Base-by-base conservation (phyloP, 2,888 invertebrate genomes). In the Yponomeuta malinellus region DNA sequence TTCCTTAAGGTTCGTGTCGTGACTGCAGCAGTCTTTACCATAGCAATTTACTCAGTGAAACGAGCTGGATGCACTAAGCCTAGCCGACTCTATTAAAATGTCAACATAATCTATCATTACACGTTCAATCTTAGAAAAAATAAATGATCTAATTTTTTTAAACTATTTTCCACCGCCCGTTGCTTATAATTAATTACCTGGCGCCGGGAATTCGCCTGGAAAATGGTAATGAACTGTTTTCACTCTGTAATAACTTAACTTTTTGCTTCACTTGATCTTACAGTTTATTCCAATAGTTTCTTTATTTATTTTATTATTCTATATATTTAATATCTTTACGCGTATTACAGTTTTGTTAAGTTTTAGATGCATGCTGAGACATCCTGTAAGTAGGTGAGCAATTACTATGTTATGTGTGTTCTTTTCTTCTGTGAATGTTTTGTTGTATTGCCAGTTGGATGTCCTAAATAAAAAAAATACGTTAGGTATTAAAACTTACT, bases 21-120 rank as follows among this genome's bases (percentile, higher is more conserved):
- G 52, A 59, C 52, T 59, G 15, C 52, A 59, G 15, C 12, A 59
- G 52, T 59, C 52, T 59, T 59, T 59, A 59, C 52, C 15, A 5
- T 59, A 15, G 52, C 52, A 59, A 59, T 59, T 59, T 59, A 59
- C 52, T 59, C 3, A 59, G 52, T 5, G 0, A 12, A 59, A 15
- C 12, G 52, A 1, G 2, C 15, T 59, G 15, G 15, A 12, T 15
- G 52, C 52, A 59, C 52, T 59, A 59, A 59, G 52, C 52, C 15
- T 15, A 65, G 68, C 33, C 48, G 31, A 48, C 31, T 63, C 63
- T 70, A 70, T 70, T 70, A 70, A 70, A 63, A 70, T 70, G 70
- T 70, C 70, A 70, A 70, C 70, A n/a, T 63, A 63, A 63, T 63
- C 63, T 70, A 63, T 63, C 63, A 63, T 70, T 70, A 70, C 37